Percentiles rank a stretch among this genome's conserved stretches.
These are phyloP conservation scores for Drosophila birchii DNA, from an alignment of 2,888 invertebrate species.

Conservation along the genomic window DNA sequence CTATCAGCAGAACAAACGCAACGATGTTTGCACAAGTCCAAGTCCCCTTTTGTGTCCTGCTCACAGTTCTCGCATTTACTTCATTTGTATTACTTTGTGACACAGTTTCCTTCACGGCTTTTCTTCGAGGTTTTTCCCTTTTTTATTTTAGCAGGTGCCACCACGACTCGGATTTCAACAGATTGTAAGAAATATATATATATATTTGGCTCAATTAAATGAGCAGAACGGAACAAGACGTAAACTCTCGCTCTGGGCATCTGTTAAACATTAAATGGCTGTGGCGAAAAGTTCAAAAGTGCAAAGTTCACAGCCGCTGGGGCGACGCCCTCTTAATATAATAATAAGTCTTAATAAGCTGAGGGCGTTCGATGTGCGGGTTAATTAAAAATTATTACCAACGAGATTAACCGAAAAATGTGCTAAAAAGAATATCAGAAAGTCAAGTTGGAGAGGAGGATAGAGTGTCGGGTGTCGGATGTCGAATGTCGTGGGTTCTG, in stretches of 20 bases:
- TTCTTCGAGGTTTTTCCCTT: not conserved
- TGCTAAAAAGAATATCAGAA: slow-evolving; percentile 1
- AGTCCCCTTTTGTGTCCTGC: slow-evolving; percentile 21
- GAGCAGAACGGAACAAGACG: not conserved
- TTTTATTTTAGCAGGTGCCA: slow-evolving; percentile 39
- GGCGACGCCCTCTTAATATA: slow-evolving; percentile 14
- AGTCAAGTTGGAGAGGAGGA: not conserved
- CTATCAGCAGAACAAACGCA: slow-evolving; percentile 35
- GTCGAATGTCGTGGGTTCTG: slow-evolving; percentile 9
- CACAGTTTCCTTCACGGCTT: slow-evolving; percentile 29
- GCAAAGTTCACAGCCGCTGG: slow-evolving; percentile 30
- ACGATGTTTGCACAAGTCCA: slow-evolving; percentile 30
- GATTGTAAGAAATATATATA: slow-evolving; percentile 15
- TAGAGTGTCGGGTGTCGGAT: not conserved
- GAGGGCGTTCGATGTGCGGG: slow-evolving; percentile 60
- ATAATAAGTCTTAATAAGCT: slow-evolving; percentile 57
- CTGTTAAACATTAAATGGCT: slow-evolving; percentile 30
- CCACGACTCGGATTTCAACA: slow-evolving; percentile 9
- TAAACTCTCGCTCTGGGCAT: slow-evolving; percentile 12
- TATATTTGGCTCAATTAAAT: slow-evolving; percentile 20
- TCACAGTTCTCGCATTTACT: slow-evolving; percentile 13
- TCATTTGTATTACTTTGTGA: slow-evolving; percentile 47
- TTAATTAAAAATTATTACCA: slow-evolving; percentile 77
- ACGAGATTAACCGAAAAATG: slow-evolving; percentile 64
- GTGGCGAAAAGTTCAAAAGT: slow-evolving; percentile 35